Evolutionary conservation across 2,888 invertebrate species (phyloP).

Genomic region (Diarsia brunnea): DNA sequence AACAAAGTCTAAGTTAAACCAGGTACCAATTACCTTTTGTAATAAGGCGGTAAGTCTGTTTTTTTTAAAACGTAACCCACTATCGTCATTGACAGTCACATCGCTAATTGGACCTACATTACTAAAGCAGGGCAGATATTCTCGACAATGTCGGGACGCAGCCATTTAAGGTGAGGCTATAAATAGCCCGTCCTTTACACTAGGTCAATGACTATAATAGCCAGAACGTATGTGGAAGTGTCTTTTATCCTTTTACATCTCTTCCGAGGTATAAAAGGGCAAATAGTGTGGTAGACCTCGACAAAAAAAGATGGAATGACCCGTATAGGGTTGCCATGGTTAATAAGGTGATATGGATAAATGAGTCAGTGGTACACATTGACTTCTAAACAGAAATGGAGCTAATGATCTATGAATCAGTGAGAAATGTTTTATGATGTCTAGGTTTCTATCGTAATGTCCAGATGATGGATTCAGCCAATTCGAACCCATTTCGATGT

Average conservation of each 20-base stretch:
- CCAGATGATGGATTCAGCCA: constrained; percentile 13
- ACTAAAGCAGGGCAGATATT: constrained; percentile 53
- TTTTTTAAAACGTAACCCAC: constrained; percentile 25
- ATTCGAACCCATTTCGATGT: neutral
- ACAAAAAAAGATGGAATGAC: constrained; percentile 41
- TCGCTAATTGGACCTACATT: constrained; percentile 42
- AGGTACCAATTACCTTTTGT: no score
- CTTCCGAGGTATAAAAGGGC: constrained; percentile 63
- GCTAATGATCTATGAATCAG: constrained; percentile 52
- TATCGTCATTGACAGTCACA: constrained; percentile 23
- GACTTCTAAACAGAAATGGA: constrained; percentile 49
- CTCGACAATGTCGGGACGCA: constrained; percentile 39
- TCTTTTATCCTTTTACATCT: constrained; percentile 58
- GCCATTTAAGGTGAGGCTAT: constrained; percentile 51
- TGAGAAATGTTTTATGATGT: constrained; percentile 25
- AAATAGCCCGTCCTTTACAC: constrained; percentile 57
- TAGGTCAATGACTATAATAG: constrained; percentile 63
- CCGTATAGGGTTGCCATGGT: constrained; percentile 39
- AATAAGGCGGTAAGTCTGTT: no score
- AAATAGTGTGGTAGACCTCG: constrained; percentile 48
- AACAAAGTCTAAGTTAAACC: no score
- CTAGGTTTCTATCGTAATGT: constrained; percentile 23
- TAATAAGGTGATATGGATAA: constrained; percentile 23
- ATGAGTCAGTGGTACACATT: constrained; percentile 48
- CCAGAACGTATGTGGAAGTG: constrained; percentile 61